Base-by-base conservation (phyloP, 2,113 vertebrate genomes). In the Caretta caretta region DNA sequence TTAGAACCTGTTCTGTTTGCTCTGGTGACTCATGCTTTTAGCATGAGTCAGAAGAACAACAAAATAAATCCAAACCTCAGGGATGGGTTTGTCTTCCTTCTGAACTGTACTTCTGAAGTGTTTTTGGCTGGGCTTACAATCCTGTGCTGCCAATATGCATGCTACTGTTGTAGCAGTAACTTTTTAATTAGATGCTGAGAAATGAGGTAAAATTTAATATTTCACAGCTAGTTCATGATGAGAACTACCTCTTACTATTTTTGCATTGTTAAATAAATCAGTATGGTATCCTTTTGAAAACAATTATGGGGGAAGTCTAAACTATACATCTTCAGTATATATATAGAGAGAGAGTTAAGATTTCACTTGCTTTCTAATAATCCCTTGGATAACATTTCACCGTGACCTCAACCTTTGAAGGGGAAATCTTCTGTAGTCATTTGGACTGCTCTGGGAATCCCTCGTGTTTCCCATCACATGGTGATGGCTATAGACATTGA, bases 241-340 rank as follows among this genome's bases (percentile, higher is more conserved):
- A n/a, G 65, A 69, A 69, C 31, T 35, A 38, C 35, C 65, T 69
- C 35, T 38, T 69, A n/a, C 31, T 17, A n/a, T 69, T 69, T 69
- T 69, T 19, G 9, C 35, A n/a, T n/a, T 38, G 35, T n/a, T 69
- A 69, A 38, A 69, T 35, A 69, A 69, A 69, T 69, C 65, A n/a
- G 16, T n/a, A n/a, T 8, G 17, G 35, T 69, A 35, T 69, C 65
- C 35, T 69, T 69, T n/a, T 86, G 83, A 95, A 93, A 89, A n/a
- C 80, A 95, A 49, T 81, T 93, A 87, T 42, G 85, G 35, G 13
- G 93, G 24, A 38, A 95, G 92, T 89, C 87, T 14, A 7, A 90
- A 92, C 16, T 46, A 17, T 2, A 0, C 83, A 53, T 65, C 87
- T 87, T 91, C 83, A 87, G 35, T 83, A 65, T 3, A 51, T 62